Evolutionary conservation across 2,113 vertebrate species (phyloP).

Genomic region (Bombycilla garrulus): DNA sequence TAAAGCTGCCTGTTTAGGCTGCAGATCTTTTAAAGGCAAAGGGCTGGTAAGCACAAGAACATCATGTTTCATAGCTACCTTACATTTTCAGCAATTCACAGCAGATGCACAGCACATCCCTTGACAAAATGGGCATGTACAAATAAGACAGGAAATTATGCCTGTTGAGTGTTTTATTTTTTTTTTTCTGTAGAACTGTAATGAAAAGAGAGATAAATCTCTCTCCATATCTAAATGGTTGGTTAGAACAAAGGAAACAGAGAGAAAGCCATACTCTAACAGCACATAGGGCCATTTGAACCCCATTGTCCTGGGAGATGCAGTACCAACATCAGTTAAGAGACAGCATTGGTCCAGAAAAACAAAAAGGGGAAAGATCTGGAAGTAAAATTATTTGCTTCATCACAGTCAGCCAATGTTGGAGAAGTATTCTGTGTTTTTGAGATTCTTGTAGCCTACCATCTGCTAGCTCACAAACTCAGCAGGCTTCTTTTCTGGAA

Average conservation of each 20-base stretch:
- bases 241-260: not conserved
- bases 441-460: not conserved
- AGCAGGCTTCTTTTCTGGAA: not conserved
- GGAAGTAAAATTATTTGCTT: not conserved
- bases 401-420: not conserved
- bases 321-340: not conserved
- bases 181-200: not conserved
- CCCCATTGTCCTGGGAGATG: not conserved
- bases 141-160: not conserved
- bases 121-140: not conserved
- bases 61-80: not conserved
- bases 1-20: slow-evolving; percentile 49
- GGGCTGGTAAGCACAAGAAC: not conserved
- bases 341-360: not conserved
- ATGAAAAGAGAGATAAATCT: not conserved
- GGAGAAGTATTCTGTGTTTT: not conserved
- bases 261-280: not conserved
- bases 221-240: not conserved
- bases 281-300: not conserved
- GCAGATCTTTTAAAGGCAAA: slow-evolving; percentile 46
- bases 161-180: not conserved
- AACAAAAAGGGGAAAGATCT: not conserved
- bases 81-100: not conserved
- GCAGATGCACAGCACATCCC: not conserved
- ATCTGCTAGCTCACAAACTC: not conserved